Percentiles rank a stretch among this genome's conserved stretches.
phyloP scores from a whole-genome alignment of 2,113 vertebrate genomes.

The Corydoras sp. region DNA sequence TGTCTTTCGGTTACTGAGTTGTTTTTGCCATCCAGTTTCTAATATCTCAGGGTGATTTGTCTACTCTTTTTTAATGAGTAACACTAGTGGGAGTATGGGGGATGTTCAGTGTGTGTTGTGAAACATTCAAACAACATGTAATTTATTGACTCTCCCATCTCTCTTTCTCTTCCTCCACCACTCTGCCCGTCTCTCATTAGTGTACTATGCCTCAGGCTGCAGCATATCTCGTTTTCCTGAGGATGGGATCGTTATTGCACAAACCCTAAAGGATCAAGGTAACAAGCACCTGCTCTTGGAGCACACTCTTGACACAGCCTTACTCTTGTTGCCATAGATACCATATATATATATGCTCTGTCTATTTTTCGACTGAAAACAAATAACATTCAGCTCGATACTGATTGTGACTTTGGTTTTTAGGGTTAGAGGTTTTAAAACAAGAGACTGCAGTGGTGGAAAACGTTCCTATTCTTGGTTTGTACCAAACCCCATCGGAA shows the following conservation, averaged over 20 bases:
- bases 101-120: background rate
- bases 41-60: too few relatives aligned
- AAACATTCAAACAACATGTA: background rate
- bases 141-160: background rate
- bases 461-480: constrained; percentile 86
- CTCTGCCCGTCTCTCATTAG: constrained; percentile 53
- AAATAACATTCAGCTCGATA: background rate
- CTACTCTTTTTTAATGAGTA: background rate
- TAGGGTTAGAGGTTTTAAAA: constrained; percentile 92
- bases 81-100: background rate
- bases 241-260: constrained; percentile 90
- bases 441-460: constrained; percentile 89
- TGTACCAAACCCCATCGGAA: constrained; percentile 86
- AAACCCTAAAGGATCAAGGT: constrained; percentile 98
- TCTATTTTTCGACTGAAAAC: constrained; percentile 6
- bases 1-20: too few relatives aligned
- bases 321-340: constrained; percentile 33
- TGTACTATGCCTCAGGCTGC: constrained; percentile 97
- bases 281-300: constrained; percentile 26
- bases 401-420: constrained; percentile 30
- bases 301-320: background rate
- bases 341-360: background rate
- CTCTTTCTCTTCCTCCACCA: constrained; percentile 8
- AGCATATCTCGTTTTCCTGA: constrained; percentile 94
- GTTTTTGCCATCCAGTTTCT: too few relatives aligned